Conservation (phyloP, 2,888 invertebrate genomes). For the Drosophila formosana region DNA sequence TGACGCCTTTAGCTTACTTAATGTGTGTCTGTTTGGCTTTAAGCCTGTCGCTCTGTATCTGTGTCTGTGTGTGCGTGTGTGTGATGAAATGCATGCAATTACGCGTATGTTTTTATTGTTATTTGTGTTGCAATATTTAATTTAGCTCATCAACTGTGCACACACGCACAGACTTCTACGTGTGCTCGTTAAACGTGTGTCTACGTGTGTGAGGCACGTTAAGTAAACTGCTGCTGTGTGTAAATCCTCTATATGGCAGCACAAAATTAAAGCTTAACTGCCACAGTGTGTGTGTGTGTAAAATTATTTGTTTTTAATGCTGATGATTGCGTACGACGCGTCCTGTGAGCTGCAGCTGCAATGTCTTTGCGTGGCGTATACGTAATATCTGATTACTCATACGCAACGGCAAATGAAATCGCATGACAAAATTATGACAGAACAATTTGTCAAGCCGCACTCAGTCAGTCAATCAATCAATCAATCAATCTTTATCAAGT, state of each 20-base stretch:
- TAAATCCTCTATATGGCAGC: slow-evolving; percentile 32
- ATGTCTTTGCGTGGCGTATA: slow-evolving; percentile 33
- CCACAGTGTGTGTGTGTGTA: slow-evolving; percentile 4
- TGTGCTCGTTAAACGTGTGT: slow-evolving; percentile 31
- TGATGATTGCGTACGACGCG: slow-evolving; percentile 33
- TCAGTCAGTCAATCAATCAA: slow-evolving; percentile 29
- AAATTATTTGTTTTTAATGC: slow-evolving; percentile 60
- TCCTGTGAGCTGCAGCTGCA: slow-evolving; percentile 19
- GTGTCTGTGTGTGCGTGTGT: slow-evolving; percentile 25
- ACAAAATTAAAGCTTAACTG: slow-evolving; percentile 53
- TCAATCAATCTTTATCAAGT: slow-evolving; percentile 68
- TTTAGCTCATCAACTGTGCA: slow-evolving; percentile 68
- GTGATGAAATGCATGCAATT: slow-evolving; percentile 57
- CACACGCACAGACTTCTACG: slow-evolving; percentile 25
- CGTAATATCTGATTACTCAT: slow-evolving; percentile 52
- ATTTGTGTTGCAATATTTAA: slow-evolving; percentile 75
- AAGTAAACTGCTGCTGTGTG: slow-evolving; percentile 29
- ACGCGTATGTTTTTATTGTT: slow-evolving; percentile 61
- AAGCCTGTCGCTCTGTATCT: background rate
- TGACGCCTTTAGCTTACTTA: slow-evolving; percentile 14
- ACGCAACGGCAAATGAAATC: slow-evolving; percentile 17
- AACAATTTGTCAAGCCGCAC: slow-evolving; percentile 67
- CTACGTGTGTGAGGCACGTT: slow-evolving; percentile 20
- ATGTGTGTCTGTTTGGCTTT: slow-evolving; percentile 9
- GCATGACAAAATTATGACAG: slow-evolving; percentile 62